Evolutionary conservation across 2,113 vertebrate species (phyloP), one percentile per base, ranked within the genome.

Genomic region (Lagopus leucura): DNA sequence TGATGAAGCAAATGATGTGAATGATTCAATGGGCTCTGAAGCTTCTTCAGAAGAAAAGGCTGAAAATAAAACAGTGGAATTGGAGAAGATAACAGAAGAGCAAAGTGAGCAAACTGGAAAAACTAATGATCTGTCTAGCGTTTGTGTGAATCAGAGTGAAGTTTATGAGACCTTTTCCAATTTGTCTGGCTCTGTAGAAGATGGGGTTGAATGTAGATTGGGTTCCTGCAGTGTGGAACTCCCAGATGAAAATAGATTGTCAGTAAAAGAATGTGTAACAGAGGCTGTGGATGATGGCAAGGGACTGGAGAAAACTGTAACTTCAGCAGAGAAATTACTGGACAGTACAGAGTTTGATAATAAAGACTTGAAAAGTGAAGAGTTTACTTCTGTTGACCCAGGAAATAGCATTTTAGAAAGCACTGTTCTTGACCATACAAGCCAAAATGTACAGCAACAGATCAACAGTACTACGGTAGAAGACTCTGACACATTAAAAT

Each of bases 91-190:
- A 85, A 54, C 63, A 64, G 83, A 82, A 42, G 92, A 90, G 24
- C 67, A 93, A 50, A 88, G 52, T 67, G 90, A 81, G 24, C 65
- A 88, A 94, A 61, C 92, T 90, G 89, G 43, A 79, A 93, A 97
- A 67, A 93, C 97, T 84, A 40, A 43, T 57, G 78, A 84, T 52
- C 64, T 97, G 3, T 94, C 97, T 66, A 96, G 91, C 50, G 95
- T 95, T 18, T 98, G 95, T 34, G 89, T 98, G 65, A 98, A 98
- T 96, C 97, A 98, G 82, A 98, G 96, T 91, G 97, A 98, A 40
- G 96, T 97, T 61, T 98, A 98, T 94, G 97, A 98, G 17, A 96
- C 96, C 19, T 94, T 79, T 88, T 57, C 58, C 83, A 48, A 38
- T 95, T 88, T 94, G 10, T 89, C 95, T 61, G 71, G 73, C 66